These are phyloP conservation scores for Epinephelus moara DNA, from an alignment of 2,113 vertebrate genomes.

Conservation along the genomic window DNA sequence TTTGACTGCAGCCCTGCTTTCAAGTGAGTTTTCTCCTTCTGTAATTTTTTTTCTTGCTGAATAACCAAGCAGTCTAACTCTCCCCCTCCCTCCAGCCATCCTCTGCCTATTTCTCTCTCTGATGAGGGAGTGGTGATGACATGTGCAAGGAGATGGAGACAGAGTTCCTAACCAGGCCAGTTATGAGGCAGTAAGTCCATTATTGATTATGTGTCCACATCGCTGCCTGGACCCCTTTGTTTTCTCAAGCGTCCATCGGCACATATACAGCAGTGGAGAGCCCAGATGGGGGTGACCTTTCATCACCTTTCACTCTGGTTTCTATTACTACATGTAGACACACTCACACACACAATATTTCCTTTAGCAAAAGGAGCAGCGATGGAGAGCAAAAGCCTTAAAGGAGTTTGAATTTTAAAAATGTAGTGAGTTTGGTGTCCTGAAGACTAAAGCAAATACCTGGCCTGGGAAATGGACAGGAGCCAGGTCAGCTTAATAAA, in stretches of 20 bases:
- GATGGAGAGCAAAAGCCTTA: background rate
- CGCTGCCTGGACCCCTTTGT: conserved; percentile 69
- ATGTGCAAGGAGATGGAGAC: conserved; percentile 71
- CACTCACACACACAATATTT: conserved; percentile 20
- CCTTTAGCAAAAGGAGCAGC: background rate
- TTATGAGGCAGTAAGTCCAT: conserved; percentile 80
- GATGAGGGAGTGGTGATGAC: conserved; percentile 69
- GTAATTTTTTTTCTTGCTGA: background rate
- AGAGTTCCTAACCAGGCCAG: conserved; percentile 77
- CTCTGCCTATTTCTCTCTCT: conserved; percentile 53
- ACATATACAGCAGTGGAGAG: conserved; percentile 39
- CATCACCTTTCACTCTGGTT: conserved; percentile 51
- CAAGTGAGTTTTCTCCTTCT: background rate
- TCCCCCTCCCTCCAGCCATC: conserved; percentile 3
- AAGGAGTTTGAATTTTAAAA: background rate
- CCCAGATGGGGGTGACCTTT: conserved; percentile 54
- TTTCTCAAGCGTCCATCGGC: conserved; percentile 53
- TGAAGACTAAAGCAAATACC: background rate
- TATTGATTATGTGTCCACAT: conserved; percentile 83
- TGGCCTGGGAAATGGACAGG: too few relatives aligned
- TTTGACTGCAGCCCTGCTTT: background rate
- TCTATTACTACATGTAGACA: conserved; percentile 31
- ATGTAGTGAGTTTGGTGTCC: background rate
- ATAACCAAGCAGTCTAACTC: background rate
- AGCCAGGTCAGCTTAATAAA: too few relatives aligned